A percentile compares a stretch with the other conserved stretches of the same genome.
phyloP scores from a whole-genome alignment of 1,140 invertebrate species.

The Streblospio benedicti region DNA sequence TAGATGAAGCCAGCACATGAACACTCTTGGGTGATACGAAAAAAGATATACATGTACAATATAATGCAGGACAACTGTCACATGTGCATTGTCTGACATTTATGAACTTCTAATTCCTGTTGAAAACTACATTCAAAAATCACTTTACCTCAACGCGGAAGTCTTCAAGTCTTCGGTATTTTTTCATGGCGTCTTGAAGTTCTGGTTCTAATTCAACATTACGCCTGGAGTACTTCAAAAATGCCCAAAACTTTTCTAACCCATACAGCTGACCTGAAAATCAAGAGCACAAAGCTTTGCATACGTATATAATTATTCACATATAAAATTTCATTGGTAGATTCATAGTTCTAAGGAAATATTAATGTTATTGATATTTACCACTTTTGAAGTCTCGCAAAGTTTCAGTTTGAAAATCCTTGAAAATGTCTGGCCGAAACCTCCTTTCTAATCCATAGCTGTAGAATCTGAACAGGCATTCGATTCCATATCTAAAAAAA shows the following conservation, averaged over 20 bases:
- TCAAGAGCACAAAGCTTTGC: conserved; percentile 12
- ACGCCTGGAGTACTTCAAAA: conserved; percentile 62
- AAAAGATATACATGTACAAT: too few relatives aligned
- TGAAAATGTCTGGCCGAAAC: conserved; percentile 83
- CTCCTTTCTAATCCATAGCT: conserved; percentile 94
- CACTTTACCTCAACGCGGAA: conserved; percentile 53
- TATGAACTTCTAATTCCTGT: too few relatives aligned
- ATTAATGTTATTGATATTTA: conserved; percentile 36
- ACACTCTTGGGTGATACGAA: too few relatives aligned
- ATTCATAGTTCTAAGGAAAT: too few relatives aligned
- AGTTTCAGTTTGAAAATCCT: conserved; percentile 92
- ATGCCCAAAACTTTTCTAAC: conserved; percentile 98
- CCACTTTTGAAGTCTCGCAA: conserved; percentile 80
- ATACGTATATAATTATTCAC: conserved; percentile 12
- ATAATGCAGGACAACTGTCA: too few relatives aligned
- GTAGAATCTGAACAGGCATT: conserved; percentile 97
- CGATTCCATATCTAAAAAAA: conserved; percentile 61
- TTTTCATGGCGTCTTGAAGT: conserved; percentile 69
- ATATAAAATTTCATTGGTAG: neutral
- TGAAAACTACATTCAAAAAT: too few relatives aligned
- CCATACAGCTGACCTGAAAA: conserved; percentile 88
- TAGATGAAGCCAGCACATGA: too few relatives aligned
- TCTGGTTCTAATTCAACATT: conserved; percentile 68
- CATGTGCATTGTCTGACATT: too few relatives aligned
- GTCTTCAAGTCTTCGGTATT: conserved; percentile 90